phyloP scores from a whole-genome alignment of 2,113 vertebrate genomes.

The Sclerurus mexicanus region DNA sequence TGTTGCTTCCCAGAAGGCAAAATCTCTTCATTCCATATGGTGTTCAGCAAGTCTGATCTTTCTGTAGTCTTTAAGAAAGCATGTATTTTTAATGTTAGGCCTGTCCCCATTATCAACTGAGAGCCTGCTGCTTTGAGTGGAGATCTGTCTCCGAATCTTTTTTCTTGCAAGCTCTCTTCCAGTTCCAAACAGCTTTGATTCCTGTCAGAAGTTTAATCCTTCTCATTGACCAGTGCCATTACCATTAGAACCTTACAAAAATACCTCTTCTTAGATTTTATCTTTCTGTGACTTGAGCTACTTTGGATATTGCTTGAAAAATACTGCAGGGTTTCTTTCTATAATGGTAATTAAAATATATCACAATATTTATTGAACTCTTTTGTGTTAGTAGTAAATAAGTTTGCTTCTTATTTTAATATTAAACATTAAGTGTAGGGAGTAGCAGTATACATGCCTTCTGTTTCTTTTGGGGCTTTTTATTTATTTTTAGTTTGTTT shows the following conservation, averaged over 20 bases:
- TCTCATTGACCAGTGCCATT: not conserved
- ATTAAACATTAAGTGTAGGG: not conserved
- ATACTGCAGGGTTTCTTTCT: not conserved
- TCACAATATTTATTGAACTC: not conserved
- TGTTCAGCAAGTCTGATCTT: not conserved
- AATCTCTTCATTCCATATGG: slow-evolving; percentile 2
- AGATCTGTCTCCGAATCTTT: not conserved
- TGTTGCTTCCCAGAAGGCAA: slow-evolving; percentile 17
- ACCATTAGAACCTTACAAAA: not conserved
- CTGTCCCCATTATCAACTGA: not conserved
- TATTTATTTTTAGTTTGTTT: not conserved
- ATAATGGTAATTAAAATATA: not conserved
- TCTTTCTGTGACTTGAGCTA: not conserved
- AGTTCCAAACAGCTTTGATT: not conserved
- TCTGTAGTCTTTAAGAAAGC: not conserved
- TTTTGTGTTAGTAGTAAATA: not conserved
- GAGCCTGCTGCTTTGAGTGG: not conserved
- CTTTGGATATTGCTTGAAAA: not conserved
- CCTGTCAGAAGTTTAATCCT: not conserved
- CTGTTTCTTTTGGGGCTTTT: not conserved
- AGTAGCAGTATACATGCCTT: not conserved
- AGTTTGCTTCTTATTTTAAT: not conserved
- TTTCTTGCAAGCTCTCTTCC: not conserved
- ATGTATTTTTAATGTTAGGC: not conserved
- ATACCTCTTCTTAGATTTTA: not conserved